Conservation (phyloP, 2,797 vertebrate genomes). For the Gymnoscopelus braueri region DNA sequence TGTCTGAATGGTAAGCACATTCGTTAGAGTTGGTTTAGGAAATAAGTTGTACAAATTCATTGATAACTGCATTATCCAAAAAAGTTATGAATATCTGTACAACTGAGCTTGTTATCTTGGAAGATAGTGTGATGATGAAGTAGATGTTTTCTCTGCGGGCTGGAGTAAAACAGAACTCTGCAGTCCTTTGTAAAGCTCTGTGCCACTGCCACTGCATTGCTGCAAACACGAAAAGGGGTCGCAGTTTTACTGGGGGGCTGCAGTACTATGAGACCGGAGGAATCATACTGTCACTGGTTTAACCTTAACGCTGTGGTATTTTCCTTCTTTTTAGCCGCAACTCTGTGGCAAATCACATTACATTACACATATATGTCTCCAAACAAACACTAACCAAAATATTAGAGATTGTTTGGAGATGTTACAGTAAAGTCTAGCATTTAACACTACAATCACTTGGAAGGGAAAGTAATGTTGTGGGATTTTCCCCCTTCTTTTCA, state of each 20-base stretch:
- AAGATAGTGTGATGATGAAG: slow-evolving; percentile 24
- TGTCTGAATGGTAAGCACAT: too few relatives aligned
- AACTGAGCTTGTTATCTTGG: not conserved
- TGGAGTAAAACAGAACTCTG: slow-evolving; percentile 41
- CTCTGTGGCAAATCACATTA: not conserved
- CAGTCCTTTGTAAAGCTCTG: slow-evolving; percentile 28
- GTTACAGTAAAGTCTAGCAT: slow-evolving; percentile 4
- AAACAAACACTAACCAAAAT: slow-evolving; percentile 24
- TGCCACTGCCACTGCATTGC: slow-evolving; percentile 61
- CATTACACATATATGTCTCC: slow-evolving; percentile 8
- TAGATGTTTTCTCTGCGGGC: slow-evolving; percentile 63
- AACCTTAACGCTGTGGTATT: not conserved
- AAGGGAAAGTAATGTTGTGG: not conserved
- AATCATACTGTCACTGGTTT: slow-evolving; percentile 43
- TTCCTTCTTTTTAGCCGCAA: slow-evolving; percentile 9
- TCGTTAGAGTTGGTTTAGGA: too few relatives aligned
- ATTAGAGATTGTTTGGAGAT: slow-evolving; percentile 35
- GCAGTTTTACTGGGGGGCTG: slow-evolving; percentile 56
- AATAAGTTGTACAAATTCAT: too few relatives aligned
- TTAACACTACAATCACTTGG: slow-evolving; percentile 5
- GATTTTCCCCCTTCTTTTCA: not conserved
- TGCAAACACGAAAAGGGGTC: slow-evolving; percentile 52
- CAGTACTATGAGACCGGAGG: slow-evolving; percentile 57
- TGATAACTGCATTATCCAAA: not conserved
- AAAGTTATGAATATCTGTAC: not conserved